Conservation (phyloP, 2,888 invertebrate genomes). For the Sesamia inferens region DNA sequence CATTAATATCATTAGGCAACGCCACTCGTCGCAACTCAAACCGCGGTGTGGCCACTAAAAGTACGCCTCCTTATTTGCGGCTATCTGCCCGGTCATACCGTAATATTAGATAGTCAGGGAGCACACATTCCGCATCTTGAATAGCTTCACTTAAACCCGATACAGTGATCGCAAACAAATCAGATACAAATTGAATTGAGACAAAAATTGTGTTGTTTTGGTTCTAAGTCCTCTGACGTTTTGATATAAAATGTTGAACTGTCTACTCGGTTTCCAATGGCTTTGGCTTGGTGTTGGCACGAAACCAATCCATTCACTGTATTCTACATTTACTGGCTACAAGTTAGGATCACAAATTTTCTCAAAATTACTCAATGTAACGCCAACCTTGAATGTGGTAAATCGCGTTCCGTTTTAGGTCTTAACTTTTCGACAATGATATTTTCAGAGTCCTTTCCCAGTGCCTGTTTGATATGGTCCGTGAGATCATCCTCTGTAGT, state of each 20-base stretch:
- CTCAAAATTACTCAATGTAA: constrained; percentile 10
- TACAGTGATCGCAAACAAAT: constrained; percentile 35
- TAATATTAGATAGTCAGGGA: constrained; percentile 13
- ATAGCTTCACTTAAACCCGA: constrained; percentile 16
- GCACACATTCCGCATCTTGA: constrained; percentile 9
- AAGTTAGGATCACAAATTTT: constrained; percentile 9
- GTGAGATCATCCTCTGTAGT: neutral
- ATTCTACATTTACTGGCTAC: constrained; percentile 5
- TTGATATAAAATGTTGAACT: constrained; percentile 32
- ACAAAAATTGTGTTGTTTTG: constrained; percentile 27
- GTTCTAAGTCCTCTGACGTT: constrained; percentile 26
- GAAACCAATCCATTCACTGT: neutral
- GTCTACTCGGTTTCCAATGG: neutral
- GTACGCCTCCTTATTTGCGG: neutral
- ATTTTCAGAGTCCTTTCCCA: neutral
- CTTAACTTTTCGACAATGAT: constrained; percentile 22
- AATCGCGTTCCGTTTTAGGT: constrained; percentile 18
- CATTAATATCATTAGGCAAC: neutral
- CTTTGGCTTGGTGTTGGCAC: neutral
- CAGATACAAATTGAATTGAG: constrained; percentile 27
- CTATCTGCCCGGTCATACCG: constrained; percentile 18
- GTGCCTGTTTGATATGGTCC: neutral
- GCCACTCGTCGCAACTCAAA: neutral
- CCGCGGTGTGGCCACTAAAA: neutral
- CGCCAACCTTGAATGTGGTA: constrained; percentile 15